These are phyloP conservation scores for Phoxinus dragarum DNA, from an alignment of 2,797 vertebrate genomes.

Conservation along the genomic window DNA sequence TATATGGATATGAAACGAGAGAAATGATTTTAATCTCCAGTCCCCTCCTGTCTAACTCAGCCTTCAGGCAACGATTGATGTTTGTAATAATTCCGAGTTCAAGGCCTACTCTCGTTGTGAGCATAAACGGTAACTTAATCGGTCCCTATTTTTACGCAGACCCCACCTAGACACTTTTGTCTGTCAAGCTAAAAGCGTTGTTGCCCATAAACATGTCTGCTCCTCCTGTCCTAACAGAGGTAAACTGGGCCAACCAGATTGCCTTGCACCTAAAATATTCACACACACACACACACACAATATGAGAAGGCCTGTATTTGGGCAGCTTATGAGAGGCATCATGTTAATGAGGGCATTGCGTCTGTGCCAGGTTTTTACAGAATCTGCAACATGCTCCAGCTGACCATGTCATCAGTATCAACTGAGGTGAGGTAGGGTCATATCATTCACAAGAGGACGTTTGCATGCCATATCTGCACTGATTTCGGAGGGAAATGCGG, in stretches of 20 bases:
- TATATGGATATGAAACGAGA: not conserved
- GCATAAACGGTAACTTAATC: conserved; percentile 36
- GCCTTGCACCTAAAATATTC: conserved; percentile 64
- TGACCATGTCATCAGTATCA: conserved; percentile 12
- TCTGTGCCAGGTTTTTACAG: conserved; percentile 26
- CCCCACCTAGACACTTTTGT: conserved; percentile 48
- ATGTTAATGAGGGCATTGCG: conserved; percentile 21
- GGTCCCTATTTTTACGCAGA: conserved; percentile 52
- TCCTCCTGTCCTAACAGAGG: conserved; percentile 18
- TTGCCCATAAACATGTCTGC: conserved; percentile 58
- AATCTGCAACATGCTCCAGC: conserved; percentile 25
- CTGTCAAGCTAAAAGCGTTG: conserved; percentile 37
- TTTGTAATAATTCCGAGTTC: not conserved
- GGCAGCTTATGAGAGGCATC: conserved; percentile 29
- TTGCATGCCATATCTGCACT: not conserved
- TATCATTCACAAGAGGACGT: not conserved
- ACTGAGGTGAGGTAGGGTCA: conserved; percentile 2
- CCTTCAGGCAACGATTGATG: conserved; percentile 10
- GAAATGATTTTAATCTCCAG: not conserved
- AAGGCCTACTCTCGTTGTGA: not conserved
- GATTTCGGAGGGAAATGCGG: not conserved
- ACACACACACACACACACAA: conserved; percentile 64
- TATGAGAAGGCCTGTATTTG: conserved; percentile 53
- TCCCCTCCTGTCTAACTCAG: not conserved
- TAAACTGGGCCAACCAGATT: conserved; percentile 43